A percentile compares a stretch with the other conserved stretches of the same genome.
Evolutionary conservation across 2,888 invertebrate species (phyloP).

Genomic region (Metalampra italica): DNA sequence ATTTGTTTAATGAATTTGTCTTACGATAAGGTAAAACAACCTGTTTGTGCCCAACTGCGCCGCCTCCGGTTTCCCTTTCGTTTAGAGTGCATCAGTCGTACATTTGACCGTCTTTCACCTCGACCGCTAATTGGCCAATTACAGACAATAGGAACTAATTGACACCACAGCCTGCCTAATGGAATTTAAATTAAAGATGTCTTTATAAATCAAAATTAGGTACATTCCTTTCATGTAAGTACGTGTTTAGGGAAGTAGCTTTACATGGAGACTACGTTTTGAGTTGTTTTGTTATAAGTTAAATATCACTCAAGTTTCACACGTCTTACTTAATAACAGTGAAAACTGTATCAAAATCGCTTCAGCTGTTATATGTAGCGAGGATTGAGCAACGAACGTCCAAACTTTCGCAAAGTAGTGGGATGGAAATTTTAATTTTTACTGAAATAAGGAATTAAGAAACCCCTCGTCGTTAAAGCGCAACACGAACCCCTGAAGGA

Average conservation of each 20-base stretch:
- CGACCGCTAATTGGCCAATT: constrained; percentile 29
- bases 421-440: no score
- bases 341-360: no score
- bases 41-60: background rate
- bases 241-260: background rate
- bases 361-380: no score
- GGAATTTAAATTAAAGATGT: constrained; percentile 19
- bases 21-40: no score
- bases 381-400: no score
- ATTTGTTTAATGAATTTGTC: no score
- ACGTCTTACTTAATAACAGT: no score
- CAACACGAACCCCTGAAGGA: no score
- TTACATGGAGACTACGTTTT: background rate
- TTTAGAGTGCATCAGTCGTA: background rate
- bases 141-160: constrained; percentile 33
- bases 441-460: no score
- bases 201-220: constrained; percentile 15
- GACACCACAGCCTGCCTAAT: constrained; percentile 11
- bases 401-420: no score
- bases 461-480: no score
- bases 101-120: constrained; percentile 10
- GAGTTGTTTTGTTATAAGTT: background rate
- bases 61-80: background rate
- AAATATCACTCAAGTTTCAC: no score
- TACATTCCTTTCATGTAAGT: background rate